Evolutionary conservation across 2,797 vertebrate species (phyloP).

Genomic region (Rhabdomys pumilio): DNA sequence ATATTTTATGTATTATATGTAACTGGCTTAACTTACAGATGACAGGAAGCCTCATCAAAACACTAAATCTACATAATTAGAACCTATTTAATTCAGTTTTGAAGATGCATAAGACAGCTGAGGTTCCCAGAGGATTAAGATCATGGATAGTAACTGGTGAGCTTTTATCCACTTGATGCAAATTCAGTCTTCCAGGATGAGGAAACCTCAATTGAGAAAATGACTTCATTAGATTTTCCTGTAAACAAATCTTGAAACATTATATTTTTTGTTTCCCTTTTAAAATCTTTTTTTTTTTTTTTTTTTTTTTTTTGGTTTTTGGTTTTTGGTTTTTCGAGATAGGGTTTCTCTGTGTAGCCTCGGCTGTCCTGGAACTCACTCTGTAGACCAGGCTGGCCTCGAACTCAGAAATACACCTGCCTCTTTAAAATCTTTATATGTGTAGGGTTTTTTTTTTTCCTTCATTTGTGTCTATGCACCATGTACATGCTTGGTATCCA

Average conservation of each 20-base stretch:
- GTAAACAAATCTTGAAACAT: neutral
- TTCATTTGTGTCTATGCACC: neutral
- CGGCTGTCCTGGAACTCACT: too few species aligned
- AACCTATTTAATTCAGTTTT: conserved; percentile 3
- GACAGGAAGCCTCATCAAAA: neutral
- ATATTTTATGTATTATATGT: neutral
- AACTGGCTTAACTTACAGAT: neutral
- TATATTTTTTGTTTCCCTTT: neutral
- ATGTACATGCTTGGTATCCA: neutral
- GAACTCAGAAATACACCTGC: too few species aligned
- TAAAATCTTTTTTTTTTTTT: neutral
- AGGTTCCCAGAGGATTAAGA: neutral
- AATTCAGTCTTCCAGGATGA: neutral
- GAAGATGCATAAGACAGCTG: neutral
- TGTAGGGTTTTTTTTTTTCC: neutral
- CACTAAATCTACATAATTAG: neutral
- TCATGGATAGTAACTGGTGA: neutral
- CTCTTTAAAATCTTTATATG: neutral
- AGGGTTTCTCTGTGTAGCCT: too few species aligned
- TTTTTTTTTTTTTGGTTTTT: neutral
- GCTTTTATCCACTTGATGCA: neutral
- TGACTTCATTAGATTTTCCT: neutral
- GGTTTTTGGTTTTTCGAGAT: too few species aligned
- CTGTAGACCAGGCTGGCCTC: too few species aligned
- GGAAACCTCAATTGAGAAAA: neutral